Conservation (phyloP, 2,797 vertebrate genomes). For the Sciurus carolinensis region DNA sequence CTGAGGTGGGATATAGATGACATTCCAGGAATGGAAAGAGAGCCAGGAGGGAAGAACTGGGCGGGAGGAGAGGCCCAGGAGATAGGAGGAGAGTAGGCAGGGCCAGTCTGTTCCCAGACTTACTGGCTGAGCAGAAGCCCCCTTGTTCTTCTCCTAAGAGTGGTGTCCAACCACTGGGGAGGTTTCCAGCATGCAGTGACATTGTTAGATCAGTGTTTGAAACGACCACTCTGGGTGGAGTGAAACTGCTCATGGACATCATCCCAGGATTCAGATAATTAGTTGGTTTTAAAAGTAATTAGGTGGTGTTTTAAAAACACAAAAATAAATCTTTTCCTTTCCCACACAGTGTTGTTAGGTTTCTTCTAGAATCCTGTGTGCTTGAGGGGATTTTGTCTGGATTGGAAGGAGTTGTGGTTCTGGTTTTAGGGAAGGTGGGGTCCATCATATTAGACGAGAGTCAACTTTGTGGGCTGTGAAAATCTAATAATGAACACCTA, state of each 20-base stretch:
- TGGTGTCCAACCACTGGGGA: neutral
- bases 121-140: fast-evolving
- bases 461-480: neutral
- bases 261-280: neutral
- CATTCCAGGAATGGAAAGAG: neutral
- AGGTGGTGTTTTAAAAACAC: neutral
- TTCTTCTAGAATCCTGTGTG: neutral
- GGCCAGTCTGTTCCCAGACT: neutral
- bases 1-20: neutral
- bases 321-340: neutral
- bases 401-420: neutral
- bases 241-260: neutral
- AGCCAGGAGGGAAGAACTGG: neutral
- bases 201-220: neutral
- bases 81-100: neutral
- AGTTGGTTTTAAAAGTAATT: neutral
- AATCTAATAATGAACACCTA: neutral
- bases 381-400: neutral
- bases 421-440: neutral
- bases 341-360: neutral
- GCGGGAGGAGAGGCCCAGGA: neutral
- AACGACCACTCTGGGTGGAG: neutral
- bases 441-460: neutral
- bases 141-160: neutral
- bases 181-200: neutral